These are phyloP conservation scores for Caenorhabditis latens DNA, from an alignment of 1,140 invertebrate species.

Conservation along the genomic window DNA sequence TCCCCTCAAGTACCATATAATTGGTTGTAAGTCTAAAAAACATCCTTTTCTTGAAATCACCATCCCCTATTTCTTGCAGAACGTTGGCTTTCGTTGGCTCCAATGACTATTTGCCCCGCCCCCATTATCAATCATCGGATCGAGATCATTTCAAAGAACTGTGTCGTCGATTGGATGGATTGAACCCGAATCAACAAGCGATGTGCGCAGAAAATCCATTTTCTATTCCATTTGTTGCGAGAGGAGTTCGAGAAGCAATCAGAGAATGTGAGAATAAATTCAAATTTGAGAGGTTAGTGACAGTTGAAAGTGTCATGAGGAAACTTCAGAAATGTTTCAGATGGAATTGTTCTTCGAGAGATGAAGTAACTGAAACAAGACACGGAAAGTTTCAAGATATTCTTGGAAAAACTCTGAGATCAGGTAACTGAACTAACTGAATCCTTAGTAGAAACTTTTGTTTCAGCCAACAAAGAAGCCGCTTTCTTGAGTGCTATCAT, in stretches of 20 bases:
- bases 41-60: too few species aligned
- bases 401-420: conserved; percentile 61
- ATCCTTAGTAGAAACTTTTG: not conserved
- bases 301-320: not conserved
- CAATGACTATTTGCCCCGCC: conserved; percentile 50
- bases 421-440: not conserved
- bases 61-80: not conserved
- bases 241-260: conserved; percentile 67
- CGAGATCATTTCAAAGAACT: conserved; percentile 56
- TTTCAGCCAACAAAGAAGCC: conserved; percentile 82
- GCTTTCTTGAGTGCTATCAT: conserved; percentile 84
- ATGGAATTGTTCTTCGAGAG: conserved; percentile 70
- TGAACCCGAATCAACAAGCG: conserved; percentile 63
- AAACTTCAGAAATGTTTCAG: conserved; percentile 43
- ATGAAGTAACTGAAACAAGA: conserved; percentile 63
- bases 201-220: conserved; percentile 67
- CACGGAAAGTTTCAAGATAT: conserved; percentile 67
- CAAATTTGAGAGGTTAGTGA: conserved; percentile 65
- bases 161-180: conserved; percentile 58
- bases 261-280: conserved; percentile 69
- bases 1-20: conserved; percentile 55
- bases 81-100: conserved; percentile 50
- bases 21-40: conserved; percentile 52
- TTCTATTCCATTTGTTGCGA: conserved; percentile 65
- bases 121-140: conserved; percentile 2